These are phyloP conservation scores for Ochlodes sylvanus DNA, from an alignment of 2,888 invertebrate species.

Conservation along the genomic window DNA sequence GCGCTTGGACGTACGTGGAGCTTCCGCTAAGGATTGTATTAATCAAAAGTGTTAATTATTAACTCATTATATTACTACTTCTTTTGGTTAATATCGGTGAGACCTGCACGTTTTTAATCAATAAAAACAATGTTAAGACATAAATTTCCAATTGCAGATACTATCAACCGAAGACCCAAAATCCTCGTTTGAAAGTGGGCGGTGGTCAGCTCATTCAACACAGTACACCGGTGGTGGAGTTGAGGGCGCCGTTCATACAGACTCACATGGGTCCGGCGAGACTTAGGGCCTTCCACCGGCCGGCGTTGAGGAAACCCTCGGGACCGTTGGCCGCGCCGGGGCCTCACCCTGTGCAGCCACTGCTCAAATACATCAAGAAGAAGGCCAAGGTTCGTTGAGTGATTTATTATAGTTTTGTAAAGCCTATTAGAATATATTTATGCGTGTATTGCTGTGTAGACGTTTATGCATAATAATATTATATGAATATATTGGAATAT, in stretches of 20 bases:
- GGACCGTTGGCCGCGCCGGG: slow-evolving; percentile 90
- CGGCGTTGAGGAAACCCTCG: slow-evolving; percentile 93
- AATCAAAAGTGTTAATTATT: too few species aligned
- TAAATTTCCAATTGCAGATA: slow-evolving; percentile 84
- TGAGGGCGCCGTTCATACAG: slow-evolving; percentile 97
- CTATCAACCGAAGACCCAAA: slow-evolving; percentile 95
- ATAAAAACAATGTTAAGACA: not conserved
- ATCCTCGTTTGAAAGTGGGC: slow-evolving; percentile 92
- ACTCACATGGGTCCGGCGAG: slow-evolving; percentile 92
- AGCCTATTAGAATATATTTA: too few species aligned
- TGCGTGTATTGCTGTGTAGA: too few species aligned
- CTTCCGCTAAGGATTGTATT: too few species aligned
- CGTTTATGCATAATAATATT: too few species aligned
- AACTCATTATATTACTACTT: too few species aligned
- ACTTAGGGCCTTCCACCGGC: slow-evolving; percentile 96
- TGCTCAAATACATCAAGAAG: slow-evolving; percentile 95
- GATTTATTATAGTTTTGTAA: too few species aligned
- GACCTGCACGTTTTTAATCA: too few species aligned
- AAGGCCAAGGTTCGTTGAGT: slow-evolving; percentile 89
- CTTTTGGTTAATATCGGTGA: too few species aligned
- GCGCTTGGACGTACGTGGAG: too few species aligned
- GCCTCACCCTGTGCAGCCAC: slow-evolving; percentile 92
- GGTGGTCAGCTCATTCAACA: slow-evolving; percentile 97
- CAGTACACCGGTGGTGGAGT: slow-evolving; percentile 98
- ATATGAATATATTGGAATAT: too few species aligned